These are phyloP conservation scores for Puffinus mauretanicus DNA, from an alignment of 2,113 vertebrate genomes.

Conservation along the genomic window DNA sequence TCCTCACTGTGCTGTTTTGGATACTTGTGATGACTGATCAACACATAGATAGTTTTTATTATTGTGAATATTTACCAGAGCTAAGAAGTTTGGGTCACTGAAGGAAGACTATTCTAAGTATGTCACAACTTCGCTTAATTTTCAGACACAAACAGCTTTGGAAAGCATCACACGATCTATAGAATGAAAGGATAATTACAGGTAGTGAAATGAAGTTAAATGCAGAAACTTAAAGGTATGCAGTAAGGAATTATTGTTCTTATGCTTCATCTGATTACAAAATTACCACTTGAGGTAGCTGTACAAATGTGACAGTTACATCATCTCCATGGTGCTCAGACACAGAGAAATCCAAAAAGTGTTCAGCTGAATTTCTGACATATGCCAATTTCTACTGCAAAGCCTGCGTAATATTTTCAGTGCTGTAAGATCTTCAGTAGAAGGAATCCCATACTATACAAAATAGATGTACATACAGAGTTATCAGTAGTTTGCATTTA, in stretches of 20 bases:
- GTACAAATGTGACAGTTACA: background rate
- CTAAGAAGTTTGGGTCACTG: background rate
- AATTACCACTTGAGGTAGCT: background rate
- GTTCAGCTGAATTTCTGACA: background rate
- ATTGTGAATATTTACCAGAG: background rate
- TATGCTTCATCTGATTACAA: slow-evolving; percentile 29
- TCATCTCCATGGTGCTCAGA: background rate
- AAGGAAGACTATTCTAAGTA: background rate
- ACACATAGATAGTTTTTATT: background rate
- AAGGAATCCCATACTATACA: background rate
- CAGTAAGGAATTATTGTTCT: slow-evolving; percentile 19
- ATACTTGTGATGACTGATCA: background rate
- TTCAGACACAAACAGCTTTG: slow-evolving; percentile 5
- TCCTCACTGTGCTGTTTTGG: background rate
- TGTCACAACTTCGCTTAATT: slow-evolving; percentile 22
- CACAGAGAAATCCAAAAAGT: background rate
- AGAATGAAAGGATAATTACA: slow-evolving; percentile 58
- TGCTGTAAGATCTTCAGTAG: background rate
- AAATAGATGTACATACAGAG: background rate
- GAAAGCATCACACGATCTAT: background rate
- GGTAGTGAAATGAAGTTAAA: slow-evolving; percentile 51
- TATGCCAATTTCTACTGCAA: background rate
- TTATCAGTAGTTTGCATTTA: background rate
- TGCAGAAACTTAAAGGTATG: slow-evolving; percentile 11
- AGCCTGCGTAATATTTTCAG: background rate